Percentiles rank a stretch among this genome's conserved stretches.
phyloP scores from a whole-genome alignment of 1,140 invertebrate genomes.

The Cepaea nemoralis region DNA sequence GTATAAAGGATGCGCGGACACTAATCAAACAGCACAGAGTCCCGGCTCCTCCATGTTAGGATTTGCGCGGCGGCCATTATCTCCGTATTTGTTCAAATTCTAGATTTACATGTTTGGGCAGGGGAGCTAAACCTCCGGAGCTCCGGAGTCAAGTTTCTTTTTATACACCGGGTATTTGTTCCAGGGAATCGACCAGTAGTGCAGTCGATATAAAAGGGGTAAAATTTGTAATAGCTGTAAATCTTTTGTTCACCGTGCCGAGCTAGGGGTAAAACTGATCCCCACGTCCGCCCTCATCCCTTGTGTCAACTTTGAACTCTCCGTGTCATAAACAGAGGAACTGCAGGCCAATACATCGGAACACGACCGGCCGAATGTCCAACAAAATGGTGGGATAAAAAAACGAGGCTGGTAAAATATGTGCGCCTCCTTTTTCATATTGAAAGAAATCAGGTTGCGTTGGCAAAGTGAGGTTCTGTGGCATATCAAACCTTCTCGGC shows the following conservation, averaged over 20 bases:
- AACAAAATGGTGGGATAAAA: no score
- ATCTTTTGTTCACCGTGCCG: background rate
- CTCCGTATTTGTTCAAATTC: background rate
- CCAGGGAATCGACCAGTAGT: slow-evolving; percentile 1
- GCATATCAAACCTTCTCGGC: no score
- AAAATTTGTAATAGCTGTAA: background rate
- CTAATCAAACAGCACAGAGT: background rate
- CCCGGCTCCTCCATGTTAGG: background rate
- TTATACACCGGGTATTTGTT: slow-evolving; percentile 6
- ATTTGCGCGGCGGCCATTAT: background rate
- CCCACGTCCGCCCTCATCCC: background rate
- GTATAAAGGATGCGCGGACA: background rate
- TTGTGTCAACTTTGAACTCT: background rate
- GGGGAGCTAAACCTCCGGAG: slow-evolving; percentile 10
- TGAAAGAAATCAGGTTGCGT: no score
- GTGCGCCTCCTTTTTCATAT: no score
- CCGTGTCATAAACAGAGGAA: background rate
- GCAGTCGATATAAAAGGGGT: background rate
- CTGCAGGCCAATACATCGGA: background rate
- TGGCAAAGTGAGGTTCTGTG: no score
- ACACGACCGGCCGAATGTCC: background rate
- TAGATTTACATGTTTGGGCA: slow-evolving; percentile 9
- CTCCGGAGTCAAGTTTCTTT: slow-evolving; percentile 7
- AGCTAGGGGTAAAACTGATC: slow-evolving; percentile 2
- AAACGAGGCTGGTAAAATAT: no score